Base-by-base conservation (phyloP, 2,888 invertebrate genomes). In the Dryobotodes eremita region DNA sequence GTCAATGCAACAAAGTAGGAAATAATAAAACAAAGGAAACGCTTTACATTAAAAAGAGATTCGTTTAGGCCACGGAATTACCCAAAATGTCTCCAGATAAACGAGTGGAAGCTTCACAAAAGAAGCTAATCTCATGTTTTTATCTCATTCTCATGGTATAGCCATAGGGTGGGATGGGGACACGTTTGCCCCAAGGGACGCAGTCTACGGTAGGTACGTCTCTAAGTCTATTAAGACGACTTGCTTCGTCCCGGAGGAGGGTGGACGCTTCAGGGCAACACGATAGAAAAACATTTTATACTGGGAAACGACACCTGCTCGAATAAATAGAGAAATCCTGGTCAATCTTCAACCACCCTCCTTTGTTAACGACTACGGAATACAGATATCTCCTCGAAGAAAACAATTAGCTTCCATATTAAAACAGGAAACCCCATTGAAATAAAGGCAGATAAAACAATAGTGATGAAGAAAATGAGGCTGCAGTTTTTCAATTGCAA, bases 221-320 rank as follows among this genome's bases (percentile, higher is more conserved):
- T 94, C 92, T 95, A 95, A 96, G 95, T 96, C 96, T 96, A 96
- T 96, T 96, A 96, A 95, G 95, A 94, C 94, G 95, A 95, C 95
- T 95, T 93, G 93, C 93, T 91, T 89, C 90, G 88, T 88, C 92
- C 94, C 92, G 70, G 83, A 94, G 95, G 95, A 92, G 88, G 86
- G 86, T 86, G 86, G 86, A 89, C 89, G 93, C 94, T 92, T 86
- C 90, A 90, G 93, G 94, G 91, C 89, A 91, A 91, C 90, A 91
- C 91, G 92, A 94, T 94, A 94, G 91, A 94, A 95, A 95, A 95
- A 94, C 93, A 94, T 94, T 95, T 93, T 92, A 91, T 90, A 91
- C 91, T 95, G 95, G 90, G 95, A 96, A 96, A 93, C 90, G 87
- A 90, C 95, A 96, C 94, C 95, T 95, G 94, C 89, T 85, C 83